Base-by-base conservation (phyloP, 2,888 invertebrate genomes). In the Epistrophe eligans region DNA sequence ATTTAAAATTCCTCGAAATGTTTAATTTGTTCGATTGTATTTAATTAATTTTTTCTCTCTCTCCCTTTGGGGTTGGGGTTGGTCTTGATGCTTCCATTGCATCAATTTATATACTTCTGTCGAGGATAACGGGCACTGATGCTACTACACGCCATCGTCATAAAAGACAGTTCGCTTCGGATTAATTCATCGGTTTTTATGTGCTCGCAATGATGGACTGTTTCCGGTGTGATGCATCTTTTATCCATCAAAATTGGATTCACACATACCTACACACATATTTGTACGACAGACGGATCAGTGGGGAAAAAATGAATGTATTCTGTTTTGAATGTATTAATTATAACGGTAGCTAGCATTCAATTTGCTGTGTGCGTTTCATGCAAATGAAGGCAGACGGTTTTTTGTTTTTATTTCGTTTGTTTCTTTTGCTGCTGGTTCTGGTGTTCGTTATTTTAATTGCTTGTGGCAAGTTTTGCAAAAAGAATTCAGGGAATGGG, bases 11-110 rank as follows among this genome's bases (percentile, higher is more conserved):
- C 13, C 32, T 50, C 11, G n/a, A 52, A 72, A 72, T 57, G 11
- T 43, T 84, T 74, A 76, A 84, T 84, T 76, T 76, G 76, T 72
- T 81, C 77, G 73, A 81, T 81, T 81, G 73, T 81, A 67, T 72
- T 67, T 77, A 80, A 77, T 81, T 85, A 70, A n/a, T 70, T 55
- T 60, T 58, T 60, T 58, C 55, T 24, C 17, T 55, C 40, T 35
- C n/a, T 8, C 52, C 52, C 55, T 70, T 52, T 19, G 10, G 67
- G 45, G n/a, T 15, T 17, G 28, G 28, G 13, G 55, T 24, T 55
- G 28, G 28, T 50, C 24, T 2, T 50, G 50, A 10, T 50, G 50
- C 19, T 52, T 17, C 15, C 43, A 17, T 50, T 38, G 55, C 55
- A 79, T 19, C 19, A 45, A 40, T 35, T 50, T 9, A 32, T 66